These are phyloP conservation scores for Nomada fabriciana DNA, from an alignment of 2,888 invertebrate species.

Conservation along the genomic window DNA sequence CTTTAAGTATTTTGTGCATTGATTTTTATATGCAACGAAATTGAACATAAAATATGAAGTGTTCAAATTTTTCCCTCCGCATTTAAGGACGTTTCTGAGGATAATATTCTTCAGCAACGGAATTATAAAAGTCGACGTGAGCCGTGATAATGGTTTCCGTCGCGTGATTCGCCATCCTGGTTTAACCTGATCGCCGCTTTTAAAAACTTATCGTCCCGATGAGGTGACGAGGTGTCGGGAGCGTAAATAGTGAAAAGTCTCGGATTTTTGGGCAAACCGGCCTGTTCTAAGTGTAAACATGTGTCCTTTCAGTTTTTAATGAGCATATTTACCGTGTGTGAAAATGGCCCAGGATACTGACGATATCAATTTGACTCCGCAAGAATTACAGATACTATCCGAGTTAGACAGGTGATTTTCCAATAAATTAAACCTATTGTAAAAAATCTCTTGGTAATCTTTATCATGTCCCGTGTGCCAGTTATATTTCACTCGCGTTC, in stretches of 20 bases:
- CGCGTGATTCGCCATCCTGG: conserved; percentile 74
- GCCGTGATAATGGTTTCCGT: conserved; percentile 71
- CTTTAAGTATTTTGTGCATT: background rate
- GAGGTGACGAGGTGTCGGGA: conserved; percentile 64
- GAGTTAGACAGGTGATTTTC: conserved; percentile 92
- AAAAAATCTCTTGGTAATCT: background rate
- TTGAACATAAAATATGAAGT: background rate
- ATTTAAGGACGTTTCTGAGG: conserved; percentile 21
- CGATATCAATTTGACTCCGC: conserved; percentile 91
- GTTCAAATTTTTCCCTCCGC: conserved; percentile 23
- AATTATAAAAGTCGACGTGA: conserved; percentile 48
- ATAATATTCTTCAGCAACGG: conserved; percentile 39
- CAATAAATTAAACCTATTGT: conserved; percentile 17
- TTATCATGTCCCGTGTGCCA: background rate
- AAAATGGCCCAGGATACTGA: conserved; percentile 87
- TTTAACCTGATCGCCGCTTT: conserved; percentile 73
- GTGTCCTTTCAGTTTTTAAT: conserved; percentile 68
- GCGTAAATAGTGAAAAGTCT: conserved; percentile 45
- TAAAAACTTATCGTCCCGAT: conserved; percentile 64
- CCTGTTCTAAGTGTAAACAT: conserved; percentile 62
- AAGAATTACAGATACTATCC: conserved; percentile 93
- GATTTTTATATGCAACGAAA: background rate
- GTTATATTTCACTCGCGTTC: conserved; percentile 8
- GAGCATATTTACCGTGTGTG: conserved; percentile 48
- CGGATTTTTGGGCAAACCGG: conserved; percentile 51